Conservation (phyloP, 2,113 vertebrate genomes). For the Turnix velox region DNA sequence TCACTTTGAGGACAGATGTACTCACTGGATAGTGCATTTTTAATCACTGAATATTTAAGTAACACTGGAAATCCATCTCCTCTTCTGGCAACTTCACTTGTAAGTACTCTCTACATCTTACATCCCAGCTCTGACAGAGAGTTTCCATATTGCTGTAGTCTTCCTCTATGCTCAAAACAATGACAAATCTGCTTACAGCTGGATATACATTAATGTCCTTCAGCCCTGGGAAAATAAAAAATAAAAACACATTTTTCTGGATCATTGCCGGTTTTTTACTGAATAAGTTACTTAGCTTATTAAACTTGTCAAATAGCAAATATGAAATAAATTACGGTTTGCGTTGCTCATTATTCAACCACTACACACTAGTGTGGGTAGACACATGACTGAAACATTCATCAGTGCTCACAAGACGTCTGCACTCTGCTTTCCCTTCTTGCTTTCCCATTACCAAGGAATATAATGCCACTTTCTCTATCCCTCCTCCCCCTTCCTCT, state of each 20-base stretch:
- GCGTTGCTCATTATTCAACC: neutral
- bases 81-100: neutral
- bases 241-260: neutral
- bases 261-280: neutral
- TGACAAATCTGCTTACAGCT: neutral
- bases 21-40: neutral
- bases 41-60: neutral
- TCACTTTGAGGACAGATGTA: neutral
- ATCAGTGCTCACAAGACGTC: neutral
- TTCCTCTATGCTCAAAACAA: neutral
- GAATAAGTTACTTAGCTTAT: neutral
- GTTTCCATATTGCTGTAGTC: neutral
- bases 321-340: neutral
- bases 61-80: neutral
- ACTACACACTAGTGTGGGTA: neutral
- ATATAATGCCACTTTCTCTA: fast-evolving
- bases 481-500: fast-evolving
- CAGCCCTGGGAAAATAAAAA: neutral
- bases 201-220: neutral
- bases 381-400: neutral
- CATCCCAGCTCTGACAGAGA: neutral
- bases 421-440: neutral
- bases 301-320: constrained; percentile 15
- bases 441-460: neutral
- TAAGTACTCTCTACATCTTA: neutral